Evolutionary conservation across 2,888 invertebrate genomes (phyloP).

Genomic region (Elysia crispata): DNA sequence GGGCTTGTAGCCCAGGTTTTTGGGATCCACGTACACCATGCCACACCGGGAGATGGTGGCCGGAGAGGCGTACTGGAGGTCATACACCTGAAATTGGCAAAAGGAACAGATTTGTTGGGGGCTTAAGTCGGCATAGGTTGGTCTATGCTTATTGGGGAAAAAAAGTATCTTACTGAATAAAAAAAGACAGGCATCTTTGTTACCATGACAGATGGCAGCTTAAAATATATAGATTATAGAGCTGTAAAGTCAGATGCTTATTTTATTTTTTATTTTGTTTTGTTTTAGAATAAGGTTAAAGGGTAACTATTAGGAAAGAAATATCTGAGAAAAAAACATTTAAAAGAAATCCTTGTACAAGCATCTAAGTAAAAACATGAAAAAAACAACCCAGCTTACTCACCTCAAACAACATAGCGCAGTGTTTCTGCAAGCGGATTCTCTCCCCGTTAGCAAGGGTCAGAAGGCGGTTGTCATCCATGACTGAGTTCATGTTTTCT

Average conservation of each 20-base stretch:
- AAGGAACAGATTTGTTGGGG: too few relatives aligned
- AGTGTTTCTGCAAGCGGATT: conserved; percentile 88
- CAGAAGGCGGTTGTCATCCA: conserved; percentile 94
- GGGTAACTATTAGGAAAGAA: too few relatives aligned
- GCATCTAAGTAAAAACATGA: background rate
- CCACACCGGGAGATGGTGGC: conserved; percentile 95
- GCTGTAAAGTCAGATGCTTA: too few relatives aligned
- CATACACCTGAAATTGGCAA: conserved; percentile 89
- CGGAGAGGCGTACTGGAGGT: conserved; percentile 92
- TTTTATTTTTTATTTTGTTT: too few relatives aligned
- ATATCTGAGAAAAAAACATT: too few relatives aligned
- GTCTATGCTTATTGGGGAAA: too few relatives aligned
- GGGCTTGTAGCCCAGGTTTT: conserved; percentile 90
- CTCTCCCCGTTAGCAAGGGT: conserved; percentile 94
- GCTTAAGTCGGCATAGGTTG: too few relatives aligned
- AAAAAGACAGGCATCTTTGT: too few relatives aligned
- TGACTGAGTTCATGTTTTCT: conserved; percentile 97
- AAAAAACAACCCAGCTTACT: background rate
- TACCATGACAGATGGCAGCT: too few relatives aligned
- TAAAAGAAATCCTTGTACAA: background rate
- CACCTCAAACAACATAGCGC: conserved; percentile 90
- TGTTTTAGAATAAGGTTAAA: too few relatives aligned
- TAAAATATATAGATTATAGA: too few relatives aligned
- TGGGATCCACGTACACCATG: conserved; percentile 96
- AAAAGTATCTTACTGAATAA: too few relatives aligned